Evolutionary conservation across 2,888 invertebrate genomes (phyloP).

Genomic region (Meteorus colon): DNA sequence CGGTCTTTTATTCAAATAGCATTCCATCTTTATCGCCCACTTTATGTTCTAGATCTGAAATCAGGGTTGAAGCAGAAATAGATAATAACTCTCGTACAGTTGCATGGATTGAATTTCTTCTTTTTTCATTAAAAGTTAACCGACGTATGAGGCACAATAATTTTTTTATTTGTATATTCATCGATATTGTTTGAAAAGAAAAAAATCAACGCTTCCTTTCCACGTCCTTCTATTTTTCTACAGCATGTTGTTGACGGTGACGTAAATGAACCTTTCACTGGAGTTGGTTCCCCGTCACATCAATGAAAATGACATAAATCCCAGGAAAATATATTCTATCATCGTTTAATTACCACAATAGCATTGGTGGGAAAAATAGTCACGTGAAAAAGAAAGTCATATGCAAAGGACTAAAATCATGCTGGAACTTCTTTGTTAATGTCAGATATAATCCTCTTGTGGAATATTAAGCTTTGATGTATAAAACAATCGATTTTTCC

Average conservation of each 20-base stretch:
- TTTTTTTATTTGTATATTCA: background rate
- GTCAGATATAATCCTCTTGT: background rate
- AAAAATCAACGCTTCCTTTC: background rate
- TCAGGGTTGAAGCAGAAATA: constrained; percentile 11
- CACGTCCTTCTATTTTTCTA: background rate
- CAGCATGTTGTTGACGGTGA: background rate
- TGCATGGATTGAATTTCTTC: background rate
- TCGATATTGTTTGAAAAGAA: background rate
- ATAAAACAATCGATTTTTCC: background rate
- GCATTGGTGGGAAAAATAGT: background rate
- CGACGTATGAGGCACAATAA: background rate
- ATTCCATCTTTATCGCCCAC: constrained; percentile 20
- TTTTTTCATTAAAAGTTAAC: background rate
- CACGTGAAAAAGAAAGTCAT: background rate
- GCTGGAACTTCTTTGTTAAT: background rate
- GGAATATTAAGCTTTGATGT: background rate
- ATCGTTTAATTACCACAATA: background rate
- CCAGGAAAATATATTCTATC: background rate
- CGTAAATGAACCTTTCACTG: background rate
- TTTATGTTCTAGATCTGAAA: background rate
- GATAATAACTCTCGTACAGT: constrained; percentile 27
- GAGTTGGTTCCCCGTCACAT: background rate
- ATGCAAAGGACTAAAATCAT: too few relatives aligned
- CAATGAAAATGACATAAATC: background rate
- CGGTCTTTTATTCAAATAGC: background rate